Evolutionary conservation across 2,797 vertebrate species (phyloP), one percentile per base, ranked within the genome.

Genomic region (Phrynocephalus vlangalii): DNA sequence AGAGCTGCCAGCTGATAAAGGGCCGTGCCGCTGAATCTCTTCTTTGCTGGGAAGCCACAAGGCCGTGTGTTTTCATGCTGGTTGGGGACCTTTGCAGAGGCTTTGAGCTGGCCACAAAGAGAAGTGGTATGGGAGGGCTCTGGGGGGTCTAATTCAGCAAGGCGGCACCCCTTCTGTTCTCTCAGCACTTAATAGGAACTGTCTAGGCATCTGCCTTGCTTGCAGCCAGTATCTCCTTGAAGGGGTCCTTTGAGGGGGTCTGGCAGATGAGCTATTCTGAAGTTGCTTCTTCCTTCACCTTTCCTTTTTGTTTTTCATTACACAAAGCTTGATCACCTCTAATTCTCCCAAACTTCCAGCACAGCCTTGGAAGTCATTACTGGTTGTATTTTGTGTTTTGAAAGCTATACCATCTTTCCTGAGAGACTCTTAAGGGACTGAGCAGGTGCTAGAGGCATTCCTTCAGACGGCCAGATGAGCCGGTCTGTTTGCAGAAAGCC

Each of bases 361-460:
- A 1, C 50, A 28, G n/a, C 48, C 33, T 78, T 66, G 75, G 50
- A 71, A 78, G 77, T 3, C 11, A 38, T 38, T 71, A 72, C 28
- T 20, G 20, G 16, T 20, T 52, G 77, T 8, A 13, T 75, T 52
- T 52, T 9, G 26, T 48, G 60, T 50, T 83, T 50, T 83, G 33
- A 22, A 79, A 66, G 52, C 44, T 2, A 0, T 68, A 28, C 18
- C 60, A 78, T 8, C 60, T 88, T 75, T 81, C 71, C 77, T 75
- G 38, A 30, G 80, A 66, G 72, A 30, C 73, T 86, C 70, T 75
- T 20, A 33, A 88, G 66, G 3, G 68, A 16, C 7, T 68, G 77
- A 78, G 22, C 60, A 88, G 68, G 85, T 44, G 68, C 1, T 83
- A 7, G 2, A 88, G 80, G 72, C 82, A 48, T 76, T 88, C 79